These are phyloP conservation scores for Trachymyrmex cornetzi DNA, from an alignment of 1,140 invertebrate genomes.

Conservation along the genomic window DNA sequence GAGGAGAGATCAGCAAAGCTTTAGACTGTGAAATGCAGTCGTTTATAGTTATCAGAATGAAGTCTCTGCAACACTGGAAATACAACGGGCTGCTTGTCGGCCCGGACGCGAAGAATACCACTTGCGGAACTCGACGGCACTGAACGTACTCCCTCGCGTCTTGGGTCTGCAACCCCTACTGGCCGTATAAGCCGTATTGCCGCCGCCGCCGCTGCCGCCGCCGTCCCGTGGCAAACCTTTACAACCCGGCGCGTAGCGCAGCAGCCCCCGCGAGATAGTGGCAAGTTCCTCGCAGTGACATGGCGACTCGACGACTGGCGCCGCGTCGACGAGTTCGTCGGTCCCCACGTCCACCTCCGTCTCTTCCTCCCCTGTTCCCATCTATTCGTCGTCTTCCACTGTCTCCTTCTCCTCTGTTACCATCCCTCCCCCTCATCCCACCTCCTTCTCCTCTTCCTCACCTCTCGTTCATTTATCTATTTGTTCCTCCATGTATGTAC, in stretches of 20 bases:
- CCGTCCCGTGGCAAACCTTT: slow-evolving; percentile 31
- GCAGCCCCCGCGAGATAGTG: slow-evolving; percentile 49
- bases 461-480: slow-evolving; percentile 57
- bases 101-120: slow-evolving; percentile 26
- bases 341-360: slow-evolving; percentile 59
- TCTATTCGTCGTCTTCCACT: slow-evolving; percentile 32
- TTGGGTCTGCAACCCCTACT: slow-evolving; percentile 74
- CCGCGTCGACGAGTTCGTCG: slow-evolving; percentile 75
- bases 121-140: slow-evolving; percentile 14
- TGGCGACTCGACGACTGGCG: slow-evolving; percentile 77
- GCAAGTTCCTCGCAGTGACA: slow-evolving; percentile 68
- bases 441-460: background rate
- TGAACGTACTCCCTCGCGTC: slow-evolving; percentile 30
- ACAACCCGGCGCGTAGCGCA: slow-evolving; percentile 35
- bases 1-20: background rate
- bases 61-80: background rate
- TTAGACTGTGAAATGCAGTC: background rate
- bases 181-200: slow-evolving; percentile 39
- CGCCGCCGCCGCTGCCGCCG: background rate
- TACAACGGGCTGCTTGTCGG: background rate
- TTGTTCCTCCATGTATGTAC: slow-evolving; percentile 26
- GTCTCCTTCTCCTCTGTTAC: background rate
- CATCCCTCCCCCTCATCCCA: background rate
- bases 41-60: background rate
- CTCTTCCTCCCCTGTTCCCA: background rate